Evolutionary conservation across 2,888 invertebrate species (phyloP).

Genomic region (Sisyra terminalis): DNA sequence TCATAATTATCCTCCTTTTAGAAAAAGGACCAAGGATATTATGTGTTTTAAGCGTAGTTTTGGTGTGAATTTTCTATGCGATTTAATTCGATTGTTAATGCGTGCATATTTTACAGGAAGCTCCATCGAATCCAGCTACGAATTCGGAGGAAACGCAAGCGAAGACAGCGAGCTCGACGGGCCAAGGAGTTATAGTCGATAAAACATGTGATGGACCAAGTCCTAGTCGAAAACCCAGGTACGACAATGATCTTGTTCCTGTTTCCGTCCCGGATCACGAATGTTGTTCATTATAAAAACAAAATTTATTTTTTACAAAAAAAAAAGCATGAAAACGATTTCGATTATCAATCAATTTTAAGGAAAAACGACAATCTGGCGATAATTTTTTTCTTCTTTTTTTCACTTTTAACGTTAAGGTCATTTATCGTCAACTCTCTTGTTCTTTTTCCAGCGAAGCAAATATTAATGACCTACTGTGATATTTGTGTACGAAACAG

Average conservation of each 20-base stretch:
- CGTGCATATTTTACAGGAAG: not conserved
- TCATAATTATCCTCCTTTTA: no score
- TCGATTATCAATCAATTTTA: no score
- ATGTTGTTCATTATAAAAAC: no score
- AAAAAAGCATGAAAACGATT: no score
- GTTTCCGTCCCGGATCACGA: not conserved
- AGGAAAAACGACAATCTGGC: no score
- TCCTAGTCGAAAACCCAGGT: constrained; percentile 6
- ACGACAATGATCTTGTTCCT: constrained; percentile 3
- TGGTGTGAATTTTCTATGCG: not conserved
- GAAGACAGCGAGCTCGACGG: not conserved
- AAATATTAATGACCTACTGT: no score
- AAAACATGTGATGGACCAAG: constrained; percentile 1
- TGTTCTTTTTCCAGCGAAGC: no score
- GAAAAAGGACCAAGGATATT: not conserved
- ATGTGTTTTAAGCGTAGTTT: not conserved
- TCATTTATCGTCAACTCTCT: no score
- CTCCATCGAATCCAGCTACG: not conserved
- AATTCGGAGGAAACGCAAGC: not conserved
- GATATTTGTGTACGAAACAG: no score
- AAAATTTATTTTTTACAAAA: no score
- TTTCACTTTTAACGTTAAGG: no score
- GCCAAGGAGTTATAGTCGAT: not conserved
- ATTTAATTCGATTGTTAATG: not conserved
- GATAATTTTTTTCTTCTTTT: no score